Evolutionary conservation across 2,888 invertebrate genomes (phyloP).

Genomic region (Griposia aprilina): DNA sequence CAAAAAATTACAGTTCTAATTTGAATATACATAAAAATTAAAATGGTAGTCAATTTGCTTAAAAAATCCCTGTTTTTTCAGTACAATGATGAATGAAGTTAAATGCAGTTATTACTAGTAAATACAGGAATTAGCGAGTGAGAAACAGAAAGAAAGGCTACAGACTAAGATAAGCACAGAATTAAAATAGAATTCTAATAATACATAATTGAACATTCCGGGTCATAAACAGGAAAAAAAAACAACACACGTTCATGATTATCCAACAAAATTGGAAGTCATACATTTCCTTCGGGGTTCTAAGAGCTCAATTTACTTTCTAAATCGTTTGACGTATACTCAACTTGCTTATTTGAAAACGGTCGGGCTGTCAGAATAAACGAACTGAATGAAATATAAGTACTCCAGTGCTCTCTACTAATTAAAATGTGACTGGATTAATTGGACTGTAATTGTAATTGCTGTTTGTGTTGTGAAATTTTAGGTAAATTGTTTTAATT

Average conservation of each 20-base stretch:
- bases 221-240: conserved; percentile 39
- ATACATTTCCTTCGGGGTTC: conserved; percentile 40
- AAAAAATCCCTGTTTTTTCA: no score
- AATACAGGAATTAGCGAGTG: not conserved
- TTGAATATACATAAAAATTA: not conserved
- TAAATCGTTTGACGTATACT: conserved; percentile 53
- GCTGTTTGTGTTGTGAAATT: conserved; percentile 25
- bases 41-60: not conserved
- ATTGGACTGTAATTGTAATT: conserved; percentile 36
- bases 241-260: conserved; percentile 45
- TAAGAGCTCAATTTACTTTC: conserved; percentile 52
- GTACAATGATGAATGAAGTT: not conserved
- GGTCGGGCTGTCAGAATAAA: conserved; percentile 54
- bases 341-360: conserved; percentile 58
- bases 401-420: conserved; percentile 29
- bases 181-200: conserved; percentile 20
- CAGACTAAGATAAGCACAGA: not conserved
- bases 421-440: conserved; percentile 48
- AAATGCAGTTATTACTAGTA: not conserved
- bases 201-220: conserved; percentile 43
- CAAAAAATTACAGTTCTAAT: not conserved
- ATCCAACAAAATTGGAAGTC: conserved; percentile 52
- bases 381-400: conserved; percentile 57
- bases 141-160: not conserved
- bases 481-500: conserved; percentile 31